Evolutionary conservation across 2,888 invertebrate genomes (phyloP).

Genomic region (Melanostoma scalare): DNA sequence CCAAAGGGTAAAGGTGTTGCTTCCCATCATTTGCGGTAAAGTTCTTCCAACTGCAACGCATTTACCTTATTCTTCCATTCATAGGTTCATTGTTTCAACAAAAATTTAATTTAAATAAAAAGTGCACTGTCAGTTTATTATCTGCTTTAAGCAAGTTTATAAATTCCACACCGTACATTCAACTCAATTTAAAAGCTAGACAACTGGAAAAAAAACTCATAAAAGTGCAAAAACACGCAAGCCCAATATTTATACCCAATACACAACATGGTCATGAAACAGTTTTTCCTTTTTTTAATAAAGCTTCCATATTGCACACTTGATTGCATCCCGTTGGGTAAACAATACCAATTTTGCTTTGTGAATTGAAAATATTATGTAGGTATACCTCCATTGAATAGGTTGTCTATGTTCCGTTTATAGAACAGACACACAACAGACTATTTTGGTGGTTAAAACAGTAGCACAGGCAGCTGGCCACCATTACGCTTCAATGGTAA

Average conservation of each 20-base stretch:
- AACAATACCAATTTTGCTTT: conserved; percentile 17
- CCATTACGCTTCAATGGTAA: conserved; percentile 19
- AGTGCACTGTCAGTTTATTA: conserved; percentile 26
- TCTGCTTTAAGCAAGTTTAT: conserved; percentile 18
- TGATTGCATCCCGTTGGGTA: conserved; percentile 40
- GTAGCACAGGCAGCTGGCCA: not conserved
- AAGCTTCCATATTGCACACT: conserved; percentile 51
- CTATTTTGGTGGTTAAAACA: not conserved
- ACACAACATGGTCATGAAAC: conserved; percentile 18
- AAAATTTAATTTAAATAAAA: conserved; percentile 37
- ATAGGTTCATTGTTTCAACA: conserved; percentile 25
- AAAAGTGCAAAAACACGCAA: conserved; percentile 6
- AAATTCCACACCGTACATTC: conserved; percentile 49
- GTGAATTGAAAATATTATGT: conserved; percentile 20
- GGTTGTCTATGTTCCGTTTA: not conserved
- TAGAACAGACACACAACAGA: not conserved
- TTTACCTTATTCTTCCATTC: conserved; percentile 21
- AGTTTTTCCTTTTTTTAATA: not conserved
- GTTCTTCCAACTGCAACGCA: not conserved
- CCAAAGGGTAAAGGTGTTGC: not conserved
- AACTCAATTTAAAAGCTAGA: conserved; percentile 28
- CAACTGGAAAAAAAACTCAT: conserved; percentile 5
- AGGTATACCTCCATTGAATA: not conserved
- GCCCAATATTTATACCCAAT: not conserved
- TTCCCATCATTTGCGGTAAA: not conserved